Evolutionary conservation across 2,113 vertebrate genomes (phyloP).

Genomic region (Mormyrus lacerda): DNA sequence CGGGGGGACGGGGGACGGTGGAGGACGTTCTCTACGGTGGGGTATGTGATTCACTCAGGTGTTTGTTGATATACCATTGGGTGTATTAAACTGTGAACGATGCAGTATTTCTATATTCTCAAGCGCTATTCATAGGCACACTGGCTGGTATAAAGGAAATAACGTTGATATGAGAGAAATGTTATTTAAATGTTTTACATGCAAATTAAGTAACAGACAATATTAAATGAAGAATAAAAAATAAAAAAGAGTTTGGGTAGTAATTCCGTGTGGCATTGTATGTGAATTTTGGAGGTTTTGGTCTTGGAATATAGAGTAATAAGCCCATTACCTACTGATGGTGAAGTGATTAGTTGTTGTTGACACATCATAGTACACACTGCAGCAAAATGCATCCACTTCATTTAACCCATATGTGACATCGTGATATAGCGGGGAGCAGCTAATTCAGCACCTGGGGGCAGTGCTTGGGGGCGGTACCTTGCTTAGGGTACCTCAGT

Average conservation of each 20-base stretch:
- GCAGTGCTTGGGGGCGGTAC: too few relatives aligned
- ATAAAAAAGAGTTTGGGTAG: background rate
- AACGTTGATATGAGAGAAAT: background rate
- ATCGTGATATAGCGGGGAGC: too few relatives aligned
- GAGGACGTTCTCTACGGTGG: background rate
- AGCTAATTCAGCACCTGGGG: too few relatives aligned
- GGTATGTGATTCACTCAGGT: background rate
- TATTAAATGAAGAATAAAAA: background rate
- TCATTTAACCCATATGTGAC: background rate
- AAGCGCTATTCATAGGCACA: background rate
- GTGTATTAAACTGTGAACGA: background rate
- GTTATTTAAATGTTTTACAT: background rate
- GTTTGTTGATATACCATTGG: background rate
- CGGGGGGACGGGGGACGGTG: too few relatives aligned
- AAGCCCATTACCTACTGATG: background rate
- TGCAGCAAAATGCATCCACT: background rate
- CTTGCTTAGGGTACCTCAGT: too few relatives aligned
- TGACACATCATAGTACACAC: background rate
- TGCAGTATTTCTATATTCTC: background rate
- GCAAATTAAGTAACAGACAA: background rate
- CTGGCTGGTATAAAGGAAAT: background rate
- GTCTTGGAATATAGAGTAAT: background rate
- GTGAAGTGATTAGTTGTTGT: background rate
- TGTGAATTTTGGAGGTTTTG: background rate
- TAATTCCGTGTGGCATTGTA: background rate